Evolutionary conservation across 2,888 invertebrate genomes (phyloP).

Genomic region (Latheticus oryzae): DNA sequence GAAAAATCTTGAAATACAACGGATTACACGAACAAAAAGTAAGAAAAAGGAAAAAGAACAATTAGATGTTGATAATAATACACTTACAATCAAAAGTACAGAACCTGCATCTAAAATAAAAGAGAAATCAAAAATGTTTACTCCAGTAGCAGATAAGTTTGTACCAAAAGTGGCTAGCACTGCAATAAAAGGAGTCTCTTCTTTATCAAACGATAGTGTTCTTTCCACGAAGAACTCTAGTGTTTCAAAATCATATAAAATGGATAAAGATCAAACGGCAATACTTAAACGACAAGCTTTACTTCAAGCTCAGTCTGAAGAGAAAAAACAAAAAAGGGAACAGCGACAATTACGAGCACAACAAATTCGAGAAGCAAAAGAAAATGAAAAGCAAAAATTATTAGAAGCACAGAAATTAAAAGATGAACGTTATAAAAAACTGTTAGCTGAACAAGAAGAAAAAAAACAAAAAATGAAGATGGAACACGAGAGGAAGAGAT

Average conservation of each 20-base stretch:
- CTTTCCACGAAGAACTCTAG: constrained; percentile 48
- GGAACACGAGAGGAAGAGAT: constrained; percentile 64
- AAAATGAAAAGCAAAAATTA: constrained; percentile 66
- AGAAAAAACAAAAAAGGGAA: constrained; percentile 66
- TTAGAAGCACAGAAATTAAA: constrained; percentile 66
- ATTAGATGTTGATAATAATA: constrained; percentile 7
- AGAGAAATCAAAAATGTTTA: constrained; percentile 48
- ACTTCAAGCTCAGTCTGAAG: constrained; percentile 70
- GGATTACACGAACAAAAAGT: constrained; percentile 64
- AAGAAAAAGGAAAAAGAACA: constrained; percentile 52
- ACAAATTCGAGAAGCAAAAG: constrained; percentile 66
- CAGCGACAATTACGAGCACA: constrained; percentile 66
- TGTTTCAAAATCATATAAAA: constrained; percentile 54
- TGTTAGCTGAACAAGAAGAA: constrained; percentile 61
- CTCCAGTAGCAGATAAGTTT: constrained; percentile 46
- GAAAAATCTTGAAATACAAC: constrained; percentile 49
- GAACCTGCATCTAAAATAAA: constrained; percentile 37
- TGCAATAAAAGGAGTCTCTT: constrained; percentile 5
- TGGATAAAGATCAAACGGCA: constrained; percentile 53
- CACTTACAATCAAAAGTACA: not conserved
- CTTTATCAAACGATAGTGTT: constrained; percentile 24
- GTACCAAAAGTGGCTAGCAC: constrained; percentile 47
- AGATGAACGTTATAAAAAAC: constrained; percentile 59
- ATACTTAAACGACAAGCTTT: constrained; percentile 72
- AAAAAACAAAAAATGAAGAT: constrained; percentile 65